A percentile compares a stretch with the other conserved stretches of the same genome.
These are phyloP conservation scores for Aplidium turbinatum DNA, from an alignment of 23 tunicate species.

Conservation along the genomic window DNA sequence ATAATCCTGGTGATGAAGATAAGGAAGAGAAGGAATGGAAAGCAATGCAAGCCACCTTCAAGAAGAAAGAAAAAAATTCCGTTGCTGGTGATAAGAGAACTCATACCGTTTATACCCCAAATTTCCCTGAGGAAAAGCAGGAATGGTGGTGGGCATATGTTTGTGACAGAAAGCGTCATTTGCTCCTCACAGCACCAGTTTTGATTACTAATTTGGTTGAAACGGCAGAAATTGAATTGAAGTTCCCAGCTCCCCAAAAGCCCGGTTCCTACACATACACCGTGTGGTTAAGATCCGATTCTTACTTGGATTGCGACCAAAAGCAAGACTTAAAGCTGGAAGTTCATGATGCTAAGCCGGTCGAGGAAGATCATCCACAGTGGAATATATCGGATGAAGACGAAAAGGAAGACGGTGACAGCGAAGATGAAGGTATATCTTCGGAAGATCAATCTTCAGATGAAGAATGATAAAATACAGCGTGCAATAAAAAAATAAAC, in stretches of 20 bases:
- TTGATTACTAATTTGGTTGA: conserved; percentile 57
- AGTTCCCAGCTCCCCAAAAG: conserved; percentile 90
- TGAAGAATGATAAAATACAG: conserved; percentile 20
- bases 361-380: conserved; percentile 93
- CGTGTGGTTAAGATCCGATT: conserved; percentile 81
- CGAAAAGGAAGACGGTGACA: conserved; percentile 53
- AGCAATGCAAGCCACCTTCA: conserved; percentile 69
- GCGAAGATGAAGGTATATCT: conserved; percentile 96
- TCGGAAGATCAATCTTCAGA: conserved; percentile 64
- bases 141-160: conserved; percentile 99
- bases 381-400: conserved; percentile 84
- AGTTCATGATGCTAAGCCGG: conserved; percentile 71
- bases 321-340: conserved; percentile 58
- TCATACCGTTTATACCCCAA: conserved; percentile 94
- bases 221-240: conserved; percentile 54
- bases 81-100: conserved; percentile 49
- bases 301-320: conserved; percentile 82
- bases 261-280: conserved; percentile 84
- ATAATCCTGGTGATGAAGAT: conserved; percentile 42
- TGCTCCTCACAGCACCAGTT: conserved; percentile 72
- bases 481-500: no score
- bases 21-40: conserved; percentile 73
- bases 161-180: conserved; percentile 69
- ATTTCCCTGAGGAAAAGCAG: conserved; percentile 86
- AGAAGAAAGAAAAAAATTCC: conserved; percentile 54